These are phyloP conservation scores for Drosophila pallidifrons DNA, from an alignment of 1,140 invertebrate species.

Conservation along the genomic window DNA sequence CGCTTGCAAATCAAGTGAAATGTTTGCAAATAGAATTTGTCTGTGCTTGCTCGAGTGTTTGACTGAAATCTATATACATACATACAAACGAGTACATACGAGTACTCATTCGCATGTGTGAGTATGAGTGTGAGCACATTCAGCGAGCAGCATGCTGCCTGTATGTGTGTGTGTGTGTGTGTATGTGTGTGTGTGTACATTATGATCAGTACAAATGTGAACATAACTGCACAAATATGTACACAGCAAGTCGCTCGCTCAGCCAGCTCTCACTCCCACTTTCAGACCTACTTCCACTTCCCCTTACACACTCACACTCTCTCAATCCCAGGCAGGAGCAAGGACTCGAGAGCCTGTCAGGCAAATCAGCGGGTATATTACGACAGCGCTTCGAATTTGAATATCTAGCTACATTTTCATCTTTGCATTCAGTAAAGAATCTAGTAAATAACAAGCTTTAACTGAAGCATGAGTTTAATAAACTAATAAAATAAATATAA, in stretches of 20 bases:
- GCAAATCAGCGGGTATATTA: conserved; percentile 60
- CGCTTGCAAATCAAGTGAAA: conserved; percentile 85
- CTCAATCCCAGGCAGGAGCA: conserved; percentile 30
- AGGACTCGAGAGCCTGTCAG: conserved; percentile 35
- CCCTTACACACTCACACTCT: too few relatives aligned
- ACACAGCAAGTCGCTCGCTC: conserved; percentile 78
- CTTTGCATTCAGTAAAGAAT: not conserved
- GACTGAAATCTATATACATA: conserved; percentile 83
- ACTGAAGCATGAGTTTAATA: too few relatives aligned
- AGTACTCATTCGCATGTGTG: conserved; percentile 26
- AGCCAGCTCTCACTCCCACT: conserved; percentile 12
- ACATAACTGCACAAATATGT: conserved; percentile 85
- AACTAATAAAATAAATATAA: too few relatives aligned
- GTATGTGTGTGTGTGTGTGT: conserved; percentile 47
- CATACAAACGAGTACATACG: conserved; percentile 54
- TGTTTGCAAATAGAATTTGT: conserved; percentile 85
- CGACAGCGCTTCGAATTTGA: conserved; percentile 9
- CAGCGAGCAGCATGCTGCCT: conserved; percentile 40
- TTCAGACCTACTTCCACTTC: not conserved
- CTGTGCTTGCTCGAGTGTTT: conserved; percentile 84
- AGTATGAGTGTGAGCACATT: conserved; percentile 40
- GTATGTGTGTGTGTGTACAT: conserved; percentile 70
- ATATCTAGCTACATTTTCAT: not conserved
- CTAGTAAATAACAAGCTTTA: not conserved
- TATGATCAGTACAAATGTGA: conserved; percentile 85